phyloP scores from a whole-genome alignment of 1,140 invertebrate genomes.

The Centruroides vittatus region DNA sequence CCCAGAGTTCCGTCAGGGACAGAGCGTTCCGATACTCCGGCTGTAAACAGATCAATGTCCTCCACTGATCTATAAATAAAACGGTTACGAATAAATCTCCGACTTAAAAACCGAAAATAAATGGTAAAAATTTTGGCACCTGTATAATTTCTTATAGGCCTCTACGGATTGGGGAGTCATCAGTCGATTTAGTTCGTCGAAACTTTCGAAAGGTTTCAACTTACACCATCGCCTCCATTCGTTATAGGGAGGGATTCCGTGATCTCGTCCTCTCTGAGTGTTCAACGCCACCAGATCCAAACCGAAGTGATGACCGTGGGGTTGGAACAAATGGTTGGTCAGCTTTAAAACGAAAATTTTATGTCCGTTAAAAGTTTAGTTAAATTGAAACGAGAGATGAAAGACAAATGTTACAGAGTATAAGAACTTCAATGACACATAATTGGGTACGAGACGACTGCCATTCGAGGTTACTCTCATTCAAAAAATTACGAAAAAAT shows the following conservation, averaged over 20 bases:
- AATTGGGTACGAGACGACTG: neutral
- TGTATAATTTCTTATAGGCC: slow-evolving; percentile 7
- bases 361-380: slow-evolving; percentile 63
- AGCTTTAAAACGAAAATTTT: slow-evolving; percentile 38
- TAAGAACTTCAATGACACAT: neutral
- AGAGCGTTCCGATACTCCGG: slow-evolving; percentile 44
- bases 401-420: neutral
- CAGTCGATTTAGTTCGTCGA: slow-evolving; percentile 48
- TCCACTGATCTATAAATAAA: slow-evolving; percentile 28
- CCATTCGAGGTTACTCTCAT: no score
- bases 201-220: slow-evolving; percentile 49
- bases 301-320: slow-evolving; percentile 41
- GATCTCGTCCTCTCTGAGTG: slow-evolving; percentile 77
- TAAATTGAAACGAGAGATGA: slow-evolving; percentile 23
- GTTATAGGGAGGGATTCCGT: slow-evolving; percentile 70
- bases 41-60: slow-evolving; percentile 50
- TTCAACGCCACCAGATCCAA: slow-evolving; percentile 67
- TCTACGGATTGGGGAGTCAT: slow-evolving; percentile 21
- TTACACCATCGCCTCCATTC: slow-evolving; percentile 65
- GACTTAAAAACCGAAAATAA: no score
- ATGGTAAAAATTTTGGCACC: neutral
- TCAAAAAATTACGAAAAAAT: neutral
- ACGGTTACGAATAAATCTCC: no score
- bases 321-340: slow-evolving; percentile 56
- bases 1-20: slow-evolving; percentile 59